Conservation (phyloP, 2,113 vertebrate species). For the Verasper variegatus region DNA sequence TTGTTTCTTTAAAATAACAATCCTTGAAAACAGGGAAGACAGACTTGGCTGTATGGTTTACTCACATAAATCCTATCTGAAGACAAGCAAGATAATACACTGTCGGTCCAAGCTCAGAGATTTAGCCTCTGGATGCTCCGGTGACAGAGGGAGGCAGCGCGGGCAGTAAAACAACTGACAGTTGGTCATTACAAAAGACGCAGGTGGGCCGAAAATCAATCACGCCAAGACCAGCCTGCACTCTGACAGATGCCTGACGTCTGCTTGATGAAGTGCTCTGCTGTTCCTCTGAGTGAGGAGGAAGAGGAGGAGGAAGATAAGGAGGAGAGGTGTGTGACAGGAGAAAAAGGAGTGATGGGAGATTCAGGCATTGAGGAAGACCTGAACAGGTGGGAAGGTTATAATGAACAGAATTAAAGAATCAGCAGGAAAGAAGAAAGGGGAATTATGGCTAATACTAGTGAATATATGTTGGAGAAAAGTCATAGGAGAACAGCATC, state of each 20-base stretch:
- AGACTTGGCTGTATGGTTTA: conserved; percentile 20
- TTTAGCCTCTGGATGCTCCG: conserved; percentile 61
- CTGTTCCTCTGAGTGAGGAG: conserved; percentile 37
- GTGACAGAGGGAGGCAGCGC: conserved; percentile 39
- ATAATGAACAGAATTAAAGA: conserved; percentile 20
- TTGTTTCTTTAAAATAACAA: conserved; percentile 37
- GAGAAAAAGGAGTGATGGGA: background rate
- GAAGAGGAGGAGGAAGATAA: conserved; percentile 2
- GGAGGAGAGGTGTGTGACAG: background rate
- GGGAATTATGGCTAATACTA: background rate
- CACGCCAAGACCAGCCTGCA: conserved; percentile 43
- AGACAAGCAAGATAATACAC: conserved; percentile 65
- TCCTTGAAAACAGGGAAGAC: conserved; percentile 28
- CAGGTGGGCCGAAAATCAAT: conserved; percentile 76
- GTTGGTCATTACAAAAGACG: conserved; percentile 71
- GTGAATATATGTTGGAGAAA: background rate
- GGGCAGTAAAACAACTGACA: conserved; percentile 73
- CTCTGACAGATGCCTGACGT: conserved; percentile 67
- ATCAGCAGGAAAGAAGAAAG: conserved; percentile 25
- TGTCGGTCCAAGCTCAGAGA: conserved; percentile 52
- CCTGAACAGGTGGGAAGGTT: background rate
- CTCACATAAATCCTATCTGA: conserved; percentile 54
- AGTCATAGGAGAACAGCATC: conserved; percentile 6
- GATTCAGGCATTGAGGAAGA: conserved; percentile 19
- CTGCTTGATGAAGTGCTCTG: conserved; percentile 68